These are phyloP conservation scores for Alosa alosa DNA, from an alignment of 2,113 vertebrate species.

Conservation along the genomic window DNA sequence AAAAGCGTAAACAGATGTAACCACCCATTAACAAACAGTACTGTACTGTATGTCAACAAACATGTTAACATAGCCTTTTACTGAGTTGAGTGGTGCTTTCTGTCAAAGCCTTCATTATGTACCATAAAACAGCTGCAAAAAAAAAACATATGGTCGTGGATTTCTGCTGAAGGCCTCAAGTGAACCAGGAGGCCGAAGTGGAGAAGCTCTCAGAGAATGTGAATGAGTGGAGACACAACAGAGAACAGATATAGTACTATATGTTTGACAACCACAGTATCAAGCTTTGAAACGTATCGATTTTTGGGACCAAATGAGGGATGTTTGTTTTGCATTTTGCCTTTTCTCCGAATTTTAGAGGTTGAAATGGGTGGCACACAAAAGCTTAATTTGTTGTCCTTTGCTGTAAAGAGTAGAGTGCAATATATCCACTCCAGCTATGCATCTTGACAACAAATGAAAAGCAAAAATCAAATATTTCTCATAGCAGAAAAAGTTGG, in stretches of 20 bases:
- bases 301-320: neutral
- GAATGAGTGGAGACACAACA: constrained; percentile 45
- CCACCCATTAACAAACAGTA: constrained; percentile 22
- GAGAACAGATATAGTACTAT: constrained; percentile 13
- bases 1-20: constrained; percentile 55
- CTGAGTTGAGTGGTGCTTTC: constrained; percentile 38
- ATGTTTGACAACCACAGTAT: constrained; percentile 43
- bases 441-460: neutral
- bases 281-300: constrained; percentile 48
- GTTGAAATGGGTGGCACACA: neutral
- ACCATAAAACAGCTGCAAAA: constrained; percentile 66
- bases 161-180: constrained; percentile 71
- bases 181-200: constrained; percentile 65
- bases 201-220: constrained; percentile 45
- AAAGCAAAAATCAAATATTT: neutral
- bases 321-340: constrained; percentile 4
- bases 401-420: too few species aligned
- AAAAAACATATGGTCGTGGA: constrained; percentile 76
- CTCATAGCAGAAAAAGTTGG: neutral
- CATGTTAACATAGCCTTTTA: constrained; percentile 58
- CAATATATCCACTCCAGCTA: neutral
- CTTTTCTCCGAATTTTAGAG: neutral
- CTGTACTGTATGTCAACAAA: constrained; percentile 30
- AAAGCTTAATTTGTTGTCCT: neutral
- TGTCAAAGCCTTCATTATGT: constrained; percentile 48